These are phyloP conservation scores for Flexamia atlantica DNA, from an alignment of 2,888 invertebrate genomes.

Conservation along the genomic window DNA sequence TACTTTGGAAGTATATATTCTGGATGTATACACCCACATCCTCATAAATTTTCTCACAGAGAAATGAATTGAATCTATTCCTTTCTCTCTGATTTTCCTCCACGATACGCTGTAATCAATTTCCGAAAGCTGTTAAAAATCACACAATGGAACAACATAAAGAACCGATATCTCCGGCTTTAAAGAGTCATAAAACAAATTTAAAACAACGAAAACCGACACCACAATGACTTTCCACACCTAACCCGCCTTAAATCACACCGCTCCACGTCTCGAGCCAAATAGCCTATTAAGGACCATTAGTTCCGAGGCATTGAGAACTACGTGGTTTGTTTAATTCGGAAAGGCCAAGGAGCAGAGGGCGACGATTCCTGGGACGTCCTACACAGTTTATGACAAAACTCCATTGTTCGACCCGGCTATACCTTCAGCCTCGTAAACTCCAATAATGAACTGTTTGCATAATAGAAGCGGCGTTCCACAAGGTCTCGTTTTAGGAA, in stretches of 20 bases:
- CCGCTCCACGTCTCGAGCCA: conserved; percentile 2
- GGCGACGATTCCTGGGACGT: conserved; percentile 12
- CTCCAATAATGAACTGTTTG: conserved; percentile 33
- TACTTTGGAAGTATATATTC: no score
- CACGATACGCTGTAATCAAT: no score
- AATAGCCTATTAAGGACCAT: conserved; percentile 38
- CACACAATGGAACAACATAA: background rate
- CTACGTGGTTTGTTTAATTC: conserved; percentile 32
- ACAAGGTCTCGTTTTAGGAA: conserved; percentile 1
- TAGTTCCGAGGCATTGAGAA: conserved; percentile 23
- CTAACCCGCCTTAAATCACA: conserved; percentile 6
- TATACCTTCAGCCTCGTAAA: conserved; percentile 33
- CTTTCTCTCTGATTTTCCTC: no score
- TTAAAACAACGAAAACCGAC: background rate
- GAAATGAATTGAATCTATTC: no score
- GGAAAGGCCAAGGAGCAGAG: conserved; percentile 34
- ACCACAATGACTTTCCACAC: background rate
- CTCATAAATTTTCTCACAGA: no score
- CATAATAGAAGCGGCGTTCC: conserved; percentile 9
- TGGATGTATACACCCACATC: no score
- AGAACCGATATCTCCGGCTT: background rate
- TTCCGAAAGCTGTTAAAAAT: background rate
- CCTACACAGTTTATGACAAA: conserved; percentile 46
- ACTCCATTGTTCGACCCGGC: conserved; percentile 24
- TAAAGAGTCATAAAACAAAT: background rate